Conservation (phyloP, 2,113 vertebrate species). For the Austrofundulus limnaeus region DNA sequence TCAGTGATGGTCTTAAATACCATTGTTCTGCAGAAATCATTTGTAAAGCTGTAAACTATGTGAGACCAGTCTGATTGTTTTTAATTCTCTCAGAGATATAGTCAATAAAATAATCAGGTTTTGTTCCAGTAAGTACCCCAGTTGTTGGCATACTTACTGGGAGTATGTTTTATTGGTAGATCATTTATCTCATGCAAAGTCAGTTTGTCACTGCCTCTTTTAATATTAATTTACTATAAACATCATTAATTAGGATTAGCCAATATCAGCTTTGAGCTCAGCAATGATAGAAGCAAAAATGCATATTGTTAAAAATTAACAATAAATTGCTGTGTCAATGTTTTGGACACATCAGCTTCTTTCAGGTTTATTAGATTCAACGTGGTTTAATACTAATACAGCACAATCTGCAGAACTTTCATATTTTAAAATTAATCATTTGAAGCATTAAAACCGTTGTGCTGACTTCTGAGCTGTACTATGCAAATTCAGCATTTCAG, state of each 20-base stretch:
- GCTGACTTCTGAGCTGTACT: background rate
- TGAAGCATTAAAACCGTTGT: background rate
- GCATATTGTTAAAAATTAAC: background rate
- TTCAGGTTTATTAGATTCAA: background rate
- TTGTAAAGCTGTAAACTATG: no score
- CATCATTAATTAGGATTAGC: background rate
- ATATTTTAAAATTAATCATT: background rate
- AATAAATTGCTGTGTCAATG: background rate
- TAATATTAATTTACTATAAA: background rate
- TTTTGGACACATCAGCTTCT: background rate
- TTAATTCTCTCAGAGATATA: no score
- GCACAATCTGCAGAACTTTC: background rate
- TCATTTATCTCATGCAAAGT: background rate
- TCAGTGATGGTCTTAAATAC: no score
- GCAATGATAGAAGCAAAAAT: background rate
- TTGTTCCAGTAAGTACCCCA: background rate
- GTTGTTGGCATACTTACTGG: conserved; percentile 12
- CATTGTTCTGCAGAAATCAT: no score
- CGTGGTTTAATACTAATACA: background rate
- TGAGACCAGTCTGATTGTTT: no score
- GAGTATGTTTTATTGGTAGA: background rate
- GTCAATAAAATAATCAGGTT: no score
- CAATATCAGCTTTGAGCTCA: conserved; percentile 1
- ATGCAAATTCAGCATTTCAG: background rate
- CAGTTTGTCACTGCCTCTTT: background rate